These are phyloP conservation scores for Melanotaenia nigrans DNA, from an alignment of 2,797 vertebrate genomes.

Conservation along the genomic window DNA sequence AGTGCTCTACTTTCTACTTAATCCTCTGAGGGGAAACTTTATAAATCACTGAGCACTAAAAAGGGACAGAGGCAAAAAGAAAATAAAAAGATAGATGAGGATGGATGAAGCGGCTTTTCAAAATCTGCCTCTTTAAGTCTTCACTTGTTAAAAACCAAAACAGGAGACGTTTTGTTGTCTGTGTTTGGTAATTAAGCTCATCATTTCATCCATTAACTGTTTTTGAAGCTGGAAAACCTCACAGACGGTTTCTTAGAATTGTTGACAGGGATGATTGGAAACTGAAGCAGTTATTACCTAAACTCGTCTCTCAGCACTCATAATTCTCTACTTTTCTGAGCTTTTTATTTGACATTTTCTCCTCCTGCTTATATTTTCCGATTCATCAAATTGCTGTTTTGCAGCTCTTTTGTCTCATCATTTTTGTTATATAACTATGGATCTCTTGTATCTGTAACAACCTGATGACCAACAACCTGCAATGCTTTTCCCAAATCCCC, in stretches of 20 bases:
- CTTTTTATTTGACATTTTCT: constrained; percentile 34
- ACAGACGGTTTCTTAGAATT: constrained; percentile 2
- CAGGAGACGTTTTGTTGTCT: constrained; percentile 9
- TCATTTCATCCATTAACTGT: constrained; percentile 6
- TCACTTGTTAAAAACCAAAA: constrained; percentile 22
- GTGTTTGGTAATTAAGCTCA: background rate
- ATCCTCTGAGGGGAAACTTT: constrained; percentile 72
- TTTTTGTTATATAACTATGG: constrained; percentile 29
- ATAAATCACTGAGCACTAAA: constrained; percentile 72
- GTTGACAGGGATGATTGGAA: constrained; percentile 24
- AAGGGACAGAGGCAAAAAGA: constrained; percentile 13
- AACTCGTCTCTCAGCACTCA: constrained; percentile 21
- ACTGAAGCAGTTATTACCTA: constrained; percentile 42
- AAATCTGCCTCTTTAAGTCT: constrained; percentile 32
- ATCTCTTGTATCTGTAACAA: constrained; percentile 26
- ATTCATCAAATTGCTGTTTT: constrained; percentile 29
- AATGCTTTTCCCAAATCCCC: constrained; percentile 4
- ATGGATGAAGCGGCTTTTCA: constrained; percentile 26
- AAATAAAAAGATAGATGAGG: background rate
- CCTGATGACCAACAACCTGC: constrained; percentile 29
- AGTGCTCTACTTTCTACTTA: constrained; percentile 79
- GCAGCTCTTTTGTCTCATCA: constrained; percentile 24
- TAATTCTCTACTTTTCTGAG: constrained; percentile 17
- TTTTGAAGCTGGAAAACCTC: constrained; percentile 14
- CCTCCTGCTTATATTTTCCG: constrained; percentile 14